Evolutionary conservation across 2,888 invertebrate genomes (phyloP), one percentile per base, ranked within the genome.

Genomic region (Apamea anceps): DNA sequence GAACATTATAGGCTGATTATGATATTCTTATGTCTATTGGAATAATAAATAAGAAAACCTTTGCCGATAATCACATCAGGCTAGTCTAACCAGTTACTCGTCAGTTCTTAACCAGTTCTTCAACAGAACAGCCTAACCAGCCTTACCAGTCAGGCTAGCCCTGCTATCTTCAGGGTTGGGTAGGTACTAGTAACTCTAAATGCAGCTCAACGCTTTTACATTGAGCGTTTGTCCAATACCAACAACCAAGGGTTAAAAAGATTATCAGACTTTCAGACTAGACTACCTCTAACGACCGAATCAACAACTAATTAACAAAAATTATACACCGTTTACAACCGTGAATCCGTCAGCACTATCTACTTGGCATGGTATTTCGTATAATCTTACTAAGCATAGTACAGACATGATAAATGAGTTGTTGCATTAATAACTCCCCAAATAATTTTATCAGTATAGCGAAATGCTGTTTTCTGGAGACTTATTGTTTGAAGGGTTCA

Each of bases 341-440:
- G 65, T 57, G 66, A 66, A 57, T 77, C 32, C 45, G 15, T 79
- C 70, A 54, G 54, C 54, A 63, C 6, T 45, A 57, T 45, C 45
- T 21, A 66, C 82, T 66, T n/a, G 63, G 18, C 62, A 37, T 48
- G 54, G 2, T 18, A 25, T 32, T 32, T 65, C 75, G 83, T 75
- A 65, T 28, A 66, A 63, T 62, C 48, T 32, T 28, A n/a, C n/a
- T n/a, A 60, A n/a, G 70, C 62, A 48, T 74, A 67, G 28, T 48
- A 51, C 70, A 68, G 65, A 75, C 67, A 74, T 77, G 87, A 87
- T 80, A 75, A 75, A 85, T 57, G 81, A 68, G 12, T 54, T 54
- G 72, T 67, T 80, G 63, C 75, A 73, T 77, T 37, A 37, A 37
- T 37, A 37, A 37, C 5, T 37, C 37, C 37, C 37, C 37, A 37